Base-by-base conservation (phyloP, 1,140 invertebrate genomes). In the Drosophila virilis region DNA sequence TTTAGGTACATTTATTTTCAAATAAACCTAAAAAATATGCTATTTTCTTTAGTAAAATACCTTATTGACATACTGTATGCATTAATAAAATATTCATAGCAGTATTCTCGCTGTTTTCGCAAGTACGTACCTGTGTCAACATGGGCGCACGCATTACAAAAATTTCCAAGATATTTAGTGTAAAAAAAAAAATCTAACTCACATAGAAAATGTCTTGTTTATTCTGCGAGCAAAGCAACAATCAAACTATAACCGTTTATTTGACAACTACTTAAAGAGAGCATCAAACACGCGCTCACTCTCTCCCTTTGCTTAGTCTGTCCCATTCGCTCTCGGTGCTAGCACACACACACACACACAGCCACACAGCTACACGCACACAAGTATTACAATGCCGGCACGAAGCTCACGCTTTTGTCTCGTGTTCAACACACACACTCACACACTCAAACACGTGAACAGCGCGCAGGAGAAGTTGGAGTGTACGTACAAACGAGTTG, bases 401-500 rank as follows among this genome's bases (percentile, higher is more conserved):
- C 60, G 68, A 65, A 65, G 68, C 48, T 58, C 58, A 43, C 60
- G 68, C 68, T 58, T 64, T 52, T 65, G 68, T 71, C 73, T 75
- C 73, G 67, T 75, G 54, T n/a, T 55, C 17, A 42, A 42, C 22
- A 42, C 43, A 67, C 17, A 66, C 17, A 57, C 17, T 5, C 38
- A 42, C 35, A 74, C n/a, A 10, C 17, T 17, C 40, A 38, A 15
- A 10, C 43, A 57, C 50, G 54, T 8, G 28, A 68, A 28, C 60
- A 45, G 46, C 62, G 35, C n/a, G 28, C 22, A 50, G 37, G 80
- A 74, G 51, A 60, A 72, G 74, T 74, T 70, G 78, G 78, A 80
- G 78, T 74, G 68, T 35, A 67, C 55, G 68, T 35, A 67, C 55
- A 40, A 76, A 68, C 52, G 79, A 68, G 71, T 76, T 71, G 82